Base-by-base conservation (phyloP, 1,140 invertebrate genomes). In the Dryas iulia region DNA sequence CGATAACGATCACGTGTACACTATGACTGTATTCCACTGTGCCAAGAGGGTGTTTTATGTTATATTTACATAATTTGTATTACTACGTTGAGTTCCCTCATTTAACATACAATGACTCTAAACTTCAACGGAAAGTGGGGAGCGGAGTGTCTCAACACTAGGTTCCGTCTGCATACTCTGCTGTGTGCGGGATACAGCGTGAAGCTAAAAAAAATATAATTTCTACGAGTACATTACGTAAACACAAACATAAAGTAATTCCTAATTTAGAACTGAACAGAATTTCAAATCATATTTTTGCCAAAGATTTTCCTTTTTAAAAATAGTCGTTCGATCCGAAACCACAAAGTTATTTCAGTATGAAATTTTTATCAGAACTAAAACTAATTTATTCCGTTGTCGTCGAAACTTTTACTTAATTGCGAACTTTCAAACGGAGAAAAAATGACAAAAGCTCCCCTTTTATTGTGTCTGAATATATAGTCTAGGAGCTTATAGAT, bases 311-410 rank as follows among this genome's bases (percentile, higher is more conserved):
- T 39, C n/a, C 21, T 18, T 18, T 18, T 47, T 47, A 47, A 47
- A 21, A 47, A 47, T 47, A 47, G 39, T 47, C 21, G 6, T 47
- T 47, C 39, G 18, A 47, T 47, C 39, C 10, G n/a, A n/a, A n/a
- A 21, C 39, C 39, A 21, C 39, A 8, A 47, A 47, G 39, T 21
- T 47, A 47, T 21, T 47, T 21, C 7, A 47, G 39, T 21, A 47
- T 47, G 39, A 21, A 47, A 47, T 21, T 47, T 39, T 47, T 47
- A 47, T 47, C 39, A 21, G 14, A 47, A 47, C 39, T 47, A 47
- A 21, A 47, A 47, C 39, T 47, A 47, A 47, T 47, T 47, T 47
- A 47, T 47, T 47, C 39, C 39, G 6, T 47, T 47, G 39, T 47
- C 39, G 7, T 47, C 18, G 18, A 47, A 47, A 47, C 39, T 47